Conservation (phyloP, 2,888 invertebrate species). For the Falcaria lacertinaria region DNA sequence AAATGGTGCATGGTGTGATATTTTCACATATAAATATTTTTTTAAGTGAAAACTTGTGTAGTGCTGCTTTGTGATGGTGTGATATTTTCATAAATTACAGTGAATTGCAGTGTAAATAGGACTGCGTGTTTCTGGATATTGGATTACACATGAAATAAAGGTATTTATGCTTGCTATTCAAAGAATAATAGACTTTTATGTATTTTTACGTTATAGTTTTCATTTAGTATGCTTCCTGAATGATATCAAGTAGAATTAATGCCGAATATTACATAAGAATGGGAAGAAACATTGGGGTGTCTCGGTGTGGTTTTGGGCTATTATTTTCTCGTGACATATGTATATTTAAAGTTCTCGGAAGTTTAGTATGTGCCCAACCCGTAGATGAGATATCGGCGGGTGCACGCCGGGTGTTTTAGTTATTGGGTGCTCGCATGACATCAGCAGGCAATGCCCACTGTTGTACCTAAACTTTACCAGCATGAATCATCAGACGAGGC, state of each 20-base stretch:
- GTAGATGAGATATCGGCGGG: slow-evolving; percentile 18
- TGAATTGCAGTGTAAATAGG: slow-evolving; percentile 70
- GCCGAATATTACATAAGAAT: slow-evolving; percentile 68
- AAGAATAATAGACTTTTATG: slow-evolving; percentile 33
- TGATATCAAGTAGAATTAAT: slow-evolving; percentile 16
- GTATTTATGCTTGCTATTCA: slow-evolving; percentile 72
- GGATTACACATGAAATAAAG: slow-evolving; percentile 77
- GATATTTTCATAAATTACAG: slow-evolving; percentile 69
- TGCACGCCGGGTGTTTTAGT: slow-evolving; percentile 28
- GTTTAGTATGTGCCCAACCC: slow-evolving; percentile 31
- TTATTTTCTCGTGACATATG: slow-evolving; percentile 32
- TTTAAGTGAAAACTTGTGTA: slow-evolving; percentile 74
- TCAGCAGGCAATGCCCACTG: slow-evolving; percentile 58
- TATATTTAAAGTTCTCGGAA: slow-evolving; percentile 43
- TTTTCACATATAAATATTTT: slow-evolving; percentile 70
- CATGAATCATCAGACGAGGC: slow-evolving; percentile 54
- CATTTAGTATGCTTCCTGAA: slow-evolving; percentile 12
- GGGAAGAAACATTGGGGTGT: slow-evolving; percentile 22
- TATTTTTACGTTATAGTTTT: slow-evolving; percentile 19
- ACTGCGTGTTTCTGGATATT: slow-evolving; percentile 75
- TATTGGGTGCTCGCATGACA: slow-evolving; percentile 58
- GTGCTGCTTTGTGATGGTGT: slow-evolving; percentile 75
- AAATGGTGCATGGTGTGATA: slow-evolving; percentile 78
- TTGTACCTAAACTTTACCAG: slow-evolving; percentile 55
- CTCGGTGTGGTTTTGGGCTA: slow-evolving; percentile 18